Base-by-base conservation (phyloP, 2,797 vertebrate species). In the Amphiprion clarkii region DNA sequence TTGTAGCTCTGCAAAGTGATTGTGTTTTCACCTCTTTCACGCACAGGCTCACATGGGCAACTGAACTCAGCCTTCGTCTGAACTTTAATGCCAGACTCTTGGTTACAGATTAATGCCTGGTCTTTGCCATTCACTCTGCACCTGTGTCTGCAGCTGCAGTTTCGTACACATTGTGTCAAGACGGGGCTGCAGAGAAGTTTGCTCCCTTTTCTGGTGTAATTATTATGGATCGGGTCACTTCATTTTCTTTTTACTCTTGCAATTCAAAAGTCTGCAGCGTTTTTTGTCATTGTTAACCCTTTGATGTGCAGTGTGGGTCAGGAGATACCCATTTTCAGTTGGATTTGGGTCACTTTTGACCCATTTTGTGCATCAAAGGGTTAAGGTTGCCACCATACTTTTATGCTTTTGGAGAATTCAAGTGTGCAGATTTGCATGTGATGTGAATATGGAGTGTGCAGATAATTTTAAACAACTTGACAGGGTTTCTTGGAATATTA, bases 1-100 rank as follows among this genome's bases (percentile, higher is more conserved):
- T 73, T 71, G 68, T 67, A n/a, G 56, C 25, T 31, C 27, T 12
- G 44, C 49, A 58, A 88, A 46, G 80, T 70, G 79, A 76, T 69
- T 86, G 86, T 86, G 86, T 89, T 91, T 92, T 91, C 84, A 67
- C 87, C 76, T 77, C 67, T 71, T 91, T 87, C 78, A 81, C 78
- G 80, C 73, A 74, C 54, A 16, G 13, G 59, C 72, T 78, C 84
- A 80, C 76, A 77, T 52, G 81, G 81, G 72, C 74, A 79, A 25
- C 58, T 65, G 44, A 55, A 70, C 40, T 74, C 46, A 49, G 69
- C 63, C 59, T 2, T 25, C 16, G 21, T 49, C 65, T 81, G 68
- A 68, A 60, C 55, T 61, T 75, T 81, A 85, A 86, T 74, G 59
- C 66, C 78, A 67, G 56, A 85, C 65, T 76, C 66, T 75, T 60